Percentiles rank a stretch among this genome's conserved stretches.
These are phyloP conservation scores for Cactoblastis cactorum DNA, from an alignment of 2,888 invertebrate genomes.

Conservation along the genomic window DNA sequence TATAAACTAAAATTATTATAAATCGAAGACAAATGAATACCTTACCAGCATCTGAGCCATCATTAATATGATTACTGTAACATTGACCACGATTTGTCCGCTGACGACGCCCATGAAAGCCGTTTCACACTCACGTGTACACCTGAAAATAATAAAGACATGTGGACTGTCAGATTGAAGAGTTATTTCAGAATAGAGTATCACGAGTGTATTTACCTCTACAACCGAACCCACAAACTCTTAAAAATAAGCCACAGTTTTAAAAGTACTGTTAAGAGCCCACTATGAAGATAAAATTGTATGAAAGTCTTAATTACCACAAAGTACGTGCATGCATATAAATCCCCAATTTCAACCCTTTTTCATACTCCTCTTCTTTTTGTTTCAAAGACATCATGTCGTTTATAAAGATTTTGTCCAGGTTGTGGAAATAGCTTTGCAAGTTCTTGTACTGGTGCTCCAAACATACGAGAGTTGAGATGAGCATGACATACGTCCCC, in stretches of 20 bases:
- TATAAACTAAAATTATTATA: too few species aligned
- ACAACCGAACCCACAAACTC: too few species aligned
- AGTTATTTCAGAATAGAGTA: not conserved
- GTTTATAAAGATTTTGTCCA: slow-evolving; percentile 36
- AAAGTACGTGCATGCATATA: slow-evolving; percentile 43
- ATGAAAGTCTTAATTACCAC: slow-evolving; percentile 37
- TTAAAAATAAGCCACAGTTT: too few species aligned
- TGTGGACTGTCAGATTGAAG: not conserved
- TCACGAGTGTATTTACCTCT: too few species aligned
- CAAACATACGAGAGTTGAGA: slow-evolving; percentile 30
- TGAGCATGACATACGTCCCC: slow-evolving; percentile 28
- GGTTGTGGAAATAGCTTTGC: slow-evolving; percentile 42
- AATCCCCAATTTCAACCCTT: slow-evolving; percentile 43
- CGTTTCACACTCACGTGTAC: not conserved
- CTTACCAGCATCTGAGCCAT: slow-evolving; percentile 38
- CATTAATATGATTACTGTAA: slow-evolving; percentile 28
- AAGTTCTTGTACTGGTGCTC: slow-evolving; percentile 46
- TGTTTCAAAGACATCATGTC: slow-evolving; percentile 28
- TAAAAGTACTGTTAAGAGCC: too few species aligned
- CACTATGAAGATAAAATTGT: too few species aligned
- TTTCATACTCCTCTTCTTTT: slow-evolving; percentile 41
- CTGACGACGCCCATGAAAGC: not conserved
- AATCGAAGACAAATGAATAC: too few species aligned
- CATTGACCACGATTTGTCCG: slow-evolving; percentile 25
- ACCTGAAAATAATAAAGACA: slow-evolving; percentile 16